These are phyloP conservation scores for Dasypolia templi DNA, from an alignment of 2,888 invertebrate species.

Conservation along the genomic window DNA sequence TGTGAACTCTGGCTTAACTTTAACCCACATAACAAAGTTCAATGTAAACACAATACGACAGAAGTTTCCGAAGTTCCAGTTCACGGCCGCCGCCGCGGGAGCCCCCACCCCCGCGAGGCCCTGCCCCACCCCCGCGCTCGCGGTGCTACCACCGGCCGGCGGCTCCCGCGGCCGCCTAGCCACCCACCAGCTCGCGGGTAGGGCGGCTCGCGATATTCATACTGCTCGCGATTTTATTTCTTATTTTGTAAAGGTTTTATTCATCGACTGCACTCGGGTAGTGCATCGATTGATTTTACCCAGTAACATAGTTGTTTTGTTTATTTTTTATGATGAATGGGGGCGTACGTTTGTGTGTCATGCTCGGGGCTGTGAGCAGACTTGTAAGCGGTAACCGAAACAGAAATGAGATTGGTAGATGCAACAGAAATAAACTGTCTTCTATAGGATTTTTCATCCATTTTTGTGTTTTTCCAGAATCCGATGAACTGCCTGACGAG, in stretches of 20 bases:
- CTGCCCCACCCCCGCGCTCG: slow-evolving; percentile 54
- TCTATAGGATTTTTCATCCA: background rate
- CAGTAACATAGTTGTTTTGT: slow-evolving; percentile 61
- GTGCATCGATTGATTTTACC: slow-evolving; percentile 62
- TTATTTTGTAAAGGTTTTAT: slow-evolving; percentile 68
- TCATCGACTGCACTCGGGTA: slow-evolving; percentile 63
- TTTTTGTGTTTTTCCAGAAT: background rate
- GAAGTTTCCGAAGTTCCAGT: slow-evolving; percentile 89
- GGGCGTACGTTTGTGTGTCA: slow-evolving; percentile 30
- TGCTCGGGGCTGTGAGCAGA: slow-evolving; percentile 21
- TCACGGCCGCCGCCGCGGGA: slow-evolving; percentile 84
- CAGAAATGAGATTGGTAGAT: background rate
- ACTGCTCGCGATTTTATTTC: slow-evolving; percentile 61
- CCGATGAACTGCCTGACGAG: background rate
- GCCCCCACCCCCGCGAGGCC: slow-evolving; percentile 50
- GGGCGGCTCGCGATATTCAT: slow-evolving; percentile 64
- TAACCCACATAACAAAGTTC: slow-evolving; percentile 91
- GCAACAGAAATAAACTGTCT: background rate
- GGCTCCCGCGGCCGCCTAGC: slow-evolving; percentile 42
- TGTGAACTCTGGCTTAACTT: slow-evolving; percentile 89
- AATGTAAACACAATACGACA: slow-evolving; percentile 90
- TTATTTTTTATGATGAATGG: slow-evolving; percentile 59
- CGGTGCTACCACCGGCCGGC: slow-evolving; percentile 28
- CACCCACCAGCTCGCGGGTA: slow-evolving; percentile 33
- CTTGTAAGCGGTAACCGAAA: slow-evolving; percentile 6